Evolutionary conservation across 2,888 invertebrate genomes (phyloP).

Genomic region (Melanotus villosus): DNA sequence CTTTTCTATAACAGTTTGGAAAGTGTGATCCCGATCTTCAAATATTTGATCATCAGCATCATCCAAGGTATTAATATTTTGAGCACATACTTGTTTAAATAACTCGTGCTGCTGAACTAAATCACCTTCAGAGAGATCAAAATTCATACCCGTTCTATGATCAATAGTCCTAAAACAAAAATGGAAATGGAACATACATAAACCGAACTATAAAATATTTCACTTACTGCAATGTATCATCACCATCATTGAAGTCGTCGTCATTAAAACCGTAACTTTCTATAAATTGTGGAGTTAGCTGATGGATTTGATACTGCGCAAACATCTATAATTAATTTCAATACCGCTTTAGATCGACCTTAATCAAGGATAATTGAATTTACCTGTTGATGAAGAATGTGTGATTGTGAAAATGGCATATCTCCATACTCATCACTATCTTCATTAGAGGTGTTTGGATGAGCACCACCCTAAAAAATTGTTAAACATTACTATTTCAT

Average conservation of each 20-base stretch:
- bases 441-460: constrained; percentile 69
- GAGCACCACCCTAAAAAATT: constrained; percentile 64
- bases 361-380: constrained; percentile 13
- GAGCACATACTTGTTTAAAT: constrained; percentile 74
- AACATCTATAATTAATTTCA: constrained; percentile 67
- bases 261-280: constrained; percentile 76
- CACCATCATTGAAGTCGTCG: constrained; percentile 75
- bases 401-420: constrained; percentile 70
- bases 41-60: constrained; percentile 66
- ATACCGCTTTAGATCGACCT: not conserved
- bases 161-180: constrained; percentile 59
- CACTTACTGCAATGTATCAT: constrained; percentile 71
- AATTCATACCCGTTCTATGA: constrained; percentile 64
- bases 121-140: constrained; percentile 69
- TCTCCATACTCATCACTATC: constrained; percentile 71
- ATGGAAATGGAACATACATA: not conserved
- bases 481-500: too few relatives aligned
- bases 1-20: constrained; percentile 70
- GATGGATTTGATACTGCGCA: constrained; percentile 75
- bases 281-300: constrained; percentile 74
- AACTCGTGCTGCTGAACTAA: constrained; percentile 70
- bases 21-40: constrained; percentile 68
- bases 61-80: constrained; percentile 64
- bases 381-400: constrained; percentile 71
- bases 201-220: not conserved